These are phyloP conservation scores for Epinephelus coioides DNA, from an alignment of 2,797 vertebrate genomes.

Conservation along the genomic window DNA sequence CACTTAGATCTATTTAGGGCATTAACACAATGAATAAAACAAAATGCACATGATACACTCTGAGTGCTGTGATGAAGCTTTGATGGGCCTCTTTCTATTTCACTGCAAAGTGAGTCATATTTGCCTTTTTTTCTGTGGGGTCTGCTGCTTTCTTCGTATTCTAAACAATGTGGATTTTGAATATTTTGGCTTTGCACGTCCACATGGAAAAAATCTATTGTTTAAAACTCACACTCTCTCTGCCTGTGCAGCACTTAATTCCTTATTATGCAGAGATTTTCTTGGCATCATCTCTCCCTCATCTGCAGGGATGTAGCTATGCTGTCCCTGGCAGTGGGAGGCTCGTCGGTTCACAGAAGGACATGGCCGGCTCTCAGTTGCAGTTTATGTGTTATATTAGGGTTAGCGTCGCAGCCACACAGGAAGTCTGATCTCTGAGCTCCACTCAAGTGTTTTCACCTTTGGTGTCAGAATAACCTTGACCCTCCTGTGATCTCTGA, in stretches of 20 bases:
- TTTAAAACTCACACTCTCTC: constrained; percentile 47
- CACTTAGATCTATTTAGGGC: constrained; percentile 56
- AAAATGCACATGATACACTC: constrained; percentile 33
- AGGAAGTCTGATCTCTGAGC: constrained; percentile 55
- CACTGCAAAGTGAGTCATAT: constrained; percentile 21
- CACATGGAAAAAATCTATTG: constrained; percentile 55
- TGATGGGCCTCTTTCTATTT: constrained; percentile 36
- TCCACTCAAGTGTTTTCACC: constrained; percentile 48
- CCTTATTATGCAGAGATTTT: constrained; percentile 65
- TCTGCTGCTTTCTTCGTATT: constrained; percentile 37
- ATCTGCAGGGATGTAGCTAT: constrained; percentile 25
- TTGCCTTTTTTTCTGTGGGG: constrained; percentile 17
- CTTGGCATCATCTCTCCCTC: constrained; percentile 48
- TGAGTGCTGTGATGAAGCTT: constrained; percentile 48
- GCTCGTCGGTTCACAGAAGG: constrained; percentile 48
- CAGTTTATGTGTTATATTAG: constrained; percentile 31
- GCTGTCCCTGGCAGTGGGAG: constrained; percentile 29
- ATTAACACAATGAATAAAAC: constrained; percentile 60
- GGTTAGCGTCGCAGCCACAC: constrained; percentile 34
- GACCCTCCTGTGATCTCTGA: constrained; percentile 43
- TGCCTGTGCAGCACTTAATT: constrained; percentile 55
- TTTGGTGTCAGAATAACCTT: constrained; percentile 56
- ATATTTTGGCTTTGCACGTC: constrained; percentile 49
- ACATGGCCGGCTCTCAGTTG: constrained; percentile 23
- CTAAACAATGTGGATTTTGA: constrained; percentile 53